Evolutionary conservation across 2,797 vertebrate species (phyloP), one percentile per base, ranked within the genome.

Genomic region (Sebastes trivittatus): DNA sequence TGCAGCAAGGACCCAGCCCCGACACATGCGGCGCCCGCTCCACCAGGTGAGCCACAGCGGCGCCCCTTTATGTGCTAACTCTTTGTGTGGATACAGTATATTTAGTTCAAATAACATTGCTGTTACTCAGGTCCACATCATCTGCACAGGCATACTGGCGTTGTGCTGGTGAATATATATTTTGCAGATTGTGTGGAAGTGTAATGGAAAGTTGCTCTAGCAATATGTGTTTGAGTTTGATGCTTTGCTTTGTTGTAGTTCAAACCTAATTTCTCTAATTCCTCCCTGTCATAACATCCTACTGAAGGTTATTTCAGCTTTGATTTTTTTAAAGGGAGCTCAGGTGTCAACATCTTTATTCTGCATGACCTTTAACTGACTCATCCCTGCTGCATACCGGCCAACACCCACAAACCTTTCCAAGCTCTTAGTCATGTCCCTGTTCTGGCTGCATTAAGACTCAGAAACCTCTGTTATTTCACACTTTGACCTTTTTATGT

Each of bases 301-400:
- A 38, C 9, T 64, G 18, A 62, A 71, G 64, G 8, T 11, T 58
- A 60, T 49, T 66, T 66, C 6, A 72, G 27, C 20, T 74, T 74
- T 62, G 13, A 56, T 52, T 78, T 81, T 78, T 81, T 56, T 25
- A 74, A 75, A 74, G 16, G 32, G 23, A 71, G 61, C 72, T 55
- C 61, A 60, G 49, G 78, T 89, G 77, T 83, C 75, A 73, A 16
- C 87, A 77, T 74, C 65, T 62, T 72, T 61, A 78, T 72, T 78
- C 72, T 73, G 22, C 18, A 4, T 83, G 78, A 86, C 81, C 85
- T 87, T 82, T 61, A 55, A 32, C 56, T 89, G 84, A 92, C 72
- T 89, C 87, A 88, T 80, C 22, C 36, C 65, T 77, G 81, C 79
- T 60, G 4, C 72, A 73, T 14, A 3, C 60, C 59, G 7, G 85